Evolutionary conservation across 2,113 vertebrate species (phyloP).

Genomic region (Lycaon pictus): DNA sequence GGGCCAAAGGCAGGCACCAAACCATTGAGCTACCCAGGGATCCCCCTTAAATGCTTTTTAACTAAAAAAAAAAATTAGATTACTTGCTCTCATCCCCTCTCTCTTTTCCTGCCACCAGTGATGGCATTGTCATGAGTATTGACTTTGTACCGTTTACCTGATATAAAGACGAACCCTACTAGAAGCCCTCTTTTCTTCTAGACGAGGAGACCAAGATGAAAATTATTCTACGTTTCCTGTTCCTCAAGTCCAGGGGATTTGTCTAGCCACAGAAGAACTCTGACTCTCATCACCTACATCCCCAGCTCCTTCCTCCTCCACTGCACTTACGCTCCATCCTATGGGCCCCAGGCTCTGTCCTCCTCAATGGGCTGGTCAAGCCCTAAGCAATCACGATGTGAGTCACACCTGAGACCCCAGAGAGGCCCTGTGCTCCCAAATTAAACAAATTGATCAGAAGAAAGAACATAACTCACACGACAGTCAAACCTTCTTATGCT

Average conservation of each 20-base stretch:
- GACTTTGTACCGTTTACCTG: background rate
- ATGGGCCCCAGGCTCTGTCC: background rate
- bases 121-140: background rate
- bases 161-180: background rate
- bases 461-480: background rate
- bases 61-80: background rate
- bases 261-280: background rate
- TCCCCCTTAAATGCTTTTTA: background rate
- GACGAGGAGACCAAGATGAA: background rate
- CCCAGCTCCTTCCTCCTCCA: background rate
- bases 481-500: background rate
- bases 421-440: background rate
- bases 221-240: background rate
- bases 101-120: background rate
- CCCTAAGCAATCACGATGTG: background rate
- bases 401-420: background rate
- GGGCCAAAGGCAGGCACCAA: no score
- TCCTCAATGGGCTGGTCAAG: background rate
- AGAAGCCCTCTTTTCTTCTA: background rate
- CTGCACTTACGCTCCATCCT: rapidly evolving
- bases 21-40: no score
- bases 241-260: background rate
- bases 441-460: background rate
- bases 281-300: background rate
- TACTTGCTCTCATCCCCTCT: background rate